phyloP scores from a whole-genome alignment of 2,113 vertebrate species.

The Phylloscopus trochilus region DNA sequence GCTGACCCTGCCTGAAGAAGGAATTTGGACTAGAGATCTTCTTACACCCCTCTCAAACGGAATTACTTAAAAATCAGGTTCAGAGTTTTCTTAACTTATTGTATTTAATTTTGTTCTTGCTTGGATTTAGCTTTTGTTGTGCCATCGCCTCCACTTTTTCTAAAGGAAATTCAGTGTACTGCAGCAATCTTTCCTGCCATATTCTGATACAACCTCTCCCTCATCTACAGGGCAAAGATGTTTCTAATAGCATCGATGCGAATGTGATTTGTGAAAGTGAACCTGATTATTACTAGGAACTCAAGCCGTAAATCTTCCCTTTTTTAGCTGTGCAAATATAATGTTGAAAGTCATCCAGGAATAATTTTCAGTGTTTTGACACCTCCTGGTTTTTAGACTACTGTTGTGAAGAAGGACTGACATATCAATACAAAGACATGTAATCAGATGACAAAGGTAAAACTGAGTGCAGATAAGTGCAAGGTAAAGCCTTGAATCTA shows the following conservation, averaged over 20 bases:
- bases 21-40: neutral
- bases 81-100: neutral
- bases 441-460: neutral
- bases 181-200: neutral
- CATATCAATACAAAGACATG: neutral
- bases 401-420: neutral
- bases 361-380: conserved; percentile 21
- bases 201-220: neutral
- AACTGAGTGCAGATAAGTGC: neutral
- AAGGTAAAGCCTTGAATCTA: neutral
- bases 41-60: neutral
- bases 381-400: neutral
- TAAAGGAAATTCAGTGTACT: neutral
- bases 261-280: neutral
- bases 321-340: neutral
- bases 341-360: conserved; percentile 4
- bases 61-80: neutral
- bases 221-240: neutral
- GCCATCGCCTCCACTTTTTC: neutral
- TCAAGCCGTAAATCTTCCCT: neutral
- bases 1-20: neutral
- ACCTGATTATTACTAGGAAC: neutral
- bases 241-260: neutral
- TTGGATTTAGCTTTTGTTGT: neutral
- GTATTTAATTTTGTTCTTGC: neutral